Base-by-base conservation (phyloP, 2,888 invertebrate species). In the Tanaodytes sp. region DNA sequence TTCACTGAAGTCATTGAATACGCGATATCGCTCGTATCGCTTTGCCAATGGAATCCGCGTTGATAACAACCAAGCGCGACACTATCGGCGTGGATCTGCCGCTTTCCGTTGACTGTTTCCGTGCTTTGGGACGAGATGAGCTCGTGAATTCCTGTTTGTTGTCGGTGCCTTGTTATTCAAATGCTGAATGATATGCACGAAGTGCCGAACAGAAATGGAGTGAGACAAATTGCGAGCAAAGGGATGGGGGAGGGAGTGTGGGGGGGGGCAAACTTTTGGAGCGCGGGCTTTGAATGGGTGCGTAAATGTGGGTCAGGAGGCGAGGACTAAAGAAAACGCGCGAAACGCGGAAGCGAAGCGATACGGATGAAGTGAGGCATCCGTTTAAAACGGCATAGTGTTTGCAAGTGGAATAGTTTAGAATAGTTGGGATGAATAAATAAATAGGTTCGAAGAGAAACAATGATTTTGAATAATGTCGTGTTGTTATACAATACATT, bases 161-260 rank as follows among this genome's bases (percentile, higher is more conserved):
- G 73, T 71, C 71, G 55, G 71, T 64, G 55, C 65, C 72, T 73
- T 73, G 75, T 76, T 75, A 74, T 76, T 76, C 73, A 72, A 75
- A 75, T 76, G 71, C 65, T 43, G 61, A 54, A 55, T 63, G 68
- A 59, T 51, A 48, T 23, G 61, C 54, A 58, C 54, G 67, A 48
- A 55, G 52, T 8, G 43, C 15, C 48, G 46, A 63, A 65, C 31
- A 51, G 65, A 64, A 46, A 68, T 23, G 23, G 52, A 63, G 39
- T 19, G 59, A 70, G 69, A 58, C 54, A 61, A 70, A 65, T 65
- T n/a, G 12, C 33, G 33, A n/a, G 9, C 2, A 6, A 2, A 11
- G n/a, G 33, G 33, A 8, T 4, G 8, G 23, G 23, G 23, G 8
- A 8, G 63, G 11, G 59, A 54, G 54, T 4, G 8, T 4, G 23